A percentile compares a stretch with the other conserved stretches of the same genome.
These are phyloP conservation scores for Aphrophora alni DNA, from an alignment of 2,888 invertebrate species.

Conservation along the genomic window DNA sequence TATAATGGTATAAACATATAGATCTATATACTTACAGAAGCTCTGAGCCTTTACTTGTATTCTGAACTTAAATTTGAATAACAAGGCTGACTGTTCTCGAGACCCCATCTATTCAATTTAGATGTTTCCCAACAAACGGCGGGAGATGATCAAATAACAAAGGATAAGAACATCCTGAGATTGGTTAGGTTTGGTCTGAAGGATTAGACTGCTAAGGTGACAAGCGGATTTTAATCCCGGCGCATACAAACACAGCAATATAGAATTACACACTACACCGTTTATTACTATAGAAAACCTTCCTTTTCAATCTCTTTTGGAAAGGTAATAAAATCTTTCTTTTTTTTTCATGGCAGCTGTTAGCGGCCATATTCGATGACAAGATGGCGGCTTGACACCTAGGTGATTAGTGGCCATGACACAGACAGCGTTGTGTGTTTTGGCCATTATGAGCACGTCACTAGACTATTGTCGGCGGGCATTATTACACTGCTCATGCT, in stretches of 20 bases:
- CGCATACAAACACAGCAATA: slow-evolving; percentile 29
- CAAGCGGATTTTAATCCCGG: background rate
- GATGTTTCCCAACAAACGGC: background rate
- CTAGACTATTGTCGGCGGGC: background rate
- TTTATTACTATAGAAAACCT: slow-evolving; percentile 33
- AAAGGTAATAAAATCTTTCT: slow-evolving; percentile 35
- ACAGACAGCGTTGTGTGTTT: slow-evolving; percentile 17
- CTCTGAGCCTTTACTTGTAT: too few species aligned
- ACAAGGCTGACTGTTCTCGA: background rate
- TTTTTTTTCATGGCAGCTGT: slow-evolving; percentile 25
- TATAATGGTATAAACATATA: too few species aligned
- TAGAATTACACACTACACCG: slow-evolving; percentile 35
- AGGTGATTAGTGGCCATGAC: slow-evolving; percentile 29
- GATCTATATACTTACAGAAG: too few species aligned
- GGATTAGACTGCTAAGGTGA: background rate
- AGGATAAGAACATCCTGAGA: background rate
- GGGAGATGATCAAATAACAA: background rate
- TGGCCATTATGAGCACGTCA: slow-evolving; percentile 20
- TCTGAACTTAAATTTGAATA: too few species aligned
- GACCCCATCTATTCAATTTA: background rate
- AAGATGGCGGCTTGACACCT: slow-evolving; percentile 33
- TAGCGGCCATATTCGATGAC: slow-evolving; percentile 27
- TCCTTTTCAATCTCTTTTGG: slow-evolving; percentile 21
- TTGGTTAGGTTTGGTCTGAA: background rate
- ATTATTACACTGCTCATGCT: background rate